Evolutionary conservation across 2,888 invertebrate genomes (phyloP), one percentile per base, ranked within the genome.

Genomic region (Brachynemurus nebulosus): DNA sequence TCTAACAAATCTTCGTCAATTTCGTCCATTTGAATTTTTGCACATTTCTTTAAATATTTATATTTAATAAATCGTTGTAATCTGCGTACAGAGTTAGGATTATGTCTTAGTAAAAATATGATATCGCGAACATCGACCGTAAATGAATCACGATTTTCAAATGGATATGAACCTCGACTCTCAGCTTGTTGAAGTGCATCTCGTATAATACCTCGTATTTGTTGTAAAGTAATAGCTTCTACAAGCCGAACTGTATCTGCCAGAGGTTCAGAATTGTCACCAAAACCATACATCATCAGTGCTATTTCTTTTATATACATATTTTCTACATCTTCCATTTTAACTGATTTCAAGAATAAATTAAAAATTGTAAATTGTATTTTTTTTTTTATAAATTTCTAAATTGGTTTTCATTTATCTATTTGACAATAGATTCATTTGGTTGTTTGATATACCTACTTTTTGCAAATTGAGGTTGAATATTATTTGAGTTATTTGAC

Each of bases 201-300:
- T 52, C 76, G 74, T n/a, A 90, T 66, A 60, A 92, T 77, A 1
- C 74, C 71, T 48, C 78, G 72, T 53, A 92, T 70, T 63, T 93
- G 91, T 52, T 84, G 81, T 42, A 84, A 70, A 1, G 90, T 79
- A 45, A 92, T 80, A 50, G 76, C 80, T 65, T 93, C 91, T 0
- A 93, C 80, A 39, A 92, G 65, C 44, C 78, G 74, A 0, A 91
- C 90, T 1, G 91, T 85, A 36, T 86, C 86, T 1, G 78, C 70
- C 34, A 85, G 72, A 0, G 92, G 91, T 48, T 79, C 78, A 16
- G 81, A 76, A 55, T 83, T 82, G 58, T 93, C 93, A 0, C 93
- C 93, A 58, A 91, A 88, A n/a, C 90, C 91, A 54, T 88, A 84
- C 91, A 90, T 86, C 76, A 90, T 89, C 54, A 78, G 74, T 1